Evolutionary conservation across 2,113 vertebrate species (phyloP), one percentile per base, ranked within the genome.

Genomic region (Pampusana beccarii): DNA sequence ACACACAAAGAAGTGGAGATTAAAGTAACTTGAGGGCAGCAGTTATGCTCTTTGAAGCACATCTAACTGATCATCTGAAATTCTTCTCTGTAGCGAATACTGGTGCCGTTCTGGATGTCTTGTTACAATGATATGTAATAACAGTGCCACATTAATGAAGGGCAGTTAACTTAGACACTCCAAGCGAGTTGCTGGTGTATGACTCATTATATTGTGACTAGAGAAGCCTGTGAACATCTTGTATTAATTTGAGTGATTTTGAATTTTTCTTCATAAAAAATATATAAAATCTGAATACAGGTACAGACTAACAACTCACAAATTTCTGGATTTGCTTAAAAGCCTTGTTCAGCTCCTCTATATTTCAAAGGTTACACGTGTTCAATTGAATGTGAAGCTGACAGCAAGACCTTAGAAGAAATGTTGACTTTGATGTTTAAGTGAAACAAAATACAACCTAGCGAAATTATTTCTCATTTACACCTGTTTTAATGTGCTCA

Each of bases 51-150:
- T 97, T 96, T 87, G 75, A 89, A 85, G 50, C 61, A 15, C 61
- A 62, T 93, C 57, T 94, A 93, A 92, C 28, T 73, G 73, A 95
- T 97, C 67, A 82, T 21, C 44, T 94, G 65, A 85, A 91, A 57
- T 92, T 88, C 61, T 70, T 91, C 51, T 92, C 77, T 88, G 48
- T 50, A 64, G 44, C 50, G 71, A 95, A 81, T 70, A 82, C 61
- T 70, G 73, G 56, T 70, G 89, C 29, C 58, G 84, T 40, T 69
- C 53, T 75, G 25, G 23, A 61, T 58, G 12, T 53, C 72, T 95
- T 90, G 79, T 84, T 86, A 36, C n/a, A 71, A n/a, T 60, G 53
- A 51, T 51, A 48, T 24, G 17, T 83, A 83, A 90, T 80, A 80
- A 29, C 4, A 14, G 62, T 70, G 46, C 21, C 46, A 31, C 33